Conservation (phyloP, 2,113 vertebrate genomes). For the Oryzias celebensis region DNA sequence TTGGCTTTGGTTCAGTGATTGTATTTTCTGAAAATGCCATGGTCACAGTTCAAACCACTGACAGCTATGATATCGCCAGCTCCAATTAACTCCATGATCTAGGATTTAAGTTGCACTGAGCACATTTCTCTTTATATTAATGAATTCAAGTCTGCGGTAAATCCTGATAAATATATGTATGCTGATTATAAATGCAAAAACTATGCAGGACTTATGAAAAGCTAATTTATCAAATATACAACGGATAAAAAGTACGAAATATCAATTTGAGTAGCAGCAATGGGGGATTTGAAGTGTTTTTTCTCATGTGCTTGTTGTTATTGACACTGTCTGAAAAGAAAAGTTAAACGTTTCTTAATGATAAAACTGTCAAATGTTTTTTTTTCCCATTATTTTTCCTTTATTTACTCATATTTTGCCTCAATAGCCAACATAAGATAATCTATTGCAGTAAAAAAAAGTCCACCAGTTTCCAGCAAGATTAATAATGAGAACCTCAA, state of each 20-base stretch:
- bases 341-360: no score
- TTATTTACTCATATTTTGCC: no score
- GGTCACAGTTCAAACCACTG: slow-evolving; percentile 54
- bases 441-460: no score
- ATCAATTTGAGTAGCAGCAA: background rate
- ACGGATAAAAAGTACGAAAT: slow-evolving; percentile 15
- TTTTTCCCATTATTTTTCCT: no score
- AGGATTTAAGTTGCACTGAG: slow-evolving; percentile 15
- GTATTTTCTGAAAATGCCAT: slow-evolving; percentile 58
- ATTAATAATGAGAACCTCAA: slow-evolving; percentile 11
- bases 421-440: no score
- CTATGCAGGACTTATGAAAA: slow-evolving; percentile 9
- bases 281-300: no score
- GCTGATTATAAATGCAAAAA: slow-evolving; percentile 51
- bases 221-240: slow-evolving; percentile 38
- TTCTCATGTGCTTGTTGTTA: no score
- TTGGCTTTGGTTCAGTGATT: slow-evolving; percentile 49
- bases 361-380: no score
- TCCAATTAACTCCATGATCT: slow-evolving; percentile 58
- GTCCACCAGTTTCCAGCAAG: background rate
- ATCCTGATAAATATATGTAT: slow-evolving; percentile 29
- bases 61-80: slow-evolving; percentile 50
- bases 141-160: slow-evolving; percentile 29
- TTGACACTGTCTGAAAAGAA: no score
- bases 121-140: slow-evolving; percentile 48